Percentiles rank a stretch among this genome's conserved stretches.
phyloP scores from a whole-genome alignment of 2,797 vertebrate species.

The Gambusia yucatana region DNA sequence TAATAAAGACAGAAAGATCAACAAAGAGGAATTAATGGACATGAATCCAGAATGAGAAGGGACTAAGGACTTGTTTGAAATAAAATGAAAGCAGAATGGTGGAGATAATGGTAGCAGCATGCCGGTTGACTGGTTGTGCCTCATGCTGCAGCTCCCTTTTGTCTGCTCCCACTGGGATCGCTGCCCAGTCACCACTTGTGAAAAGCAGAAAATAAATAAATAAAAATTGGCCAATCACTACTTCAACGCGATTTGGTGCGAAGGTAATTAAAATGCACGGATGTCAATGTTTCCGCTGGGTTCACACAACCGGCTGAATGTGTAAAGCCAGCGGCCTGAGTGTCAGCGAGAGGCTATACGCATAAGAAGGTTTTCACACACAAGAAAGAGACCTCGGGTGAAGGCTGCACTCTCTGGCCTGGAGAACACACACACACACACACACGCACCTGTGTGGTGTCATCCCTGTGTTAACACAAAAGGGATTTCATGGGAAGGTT shows the following conservation, averaged over 20 bases:
- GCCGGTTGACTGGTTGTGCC: conserved; percentile 60
- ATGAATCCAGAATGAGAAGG: conserved; percentile 10
- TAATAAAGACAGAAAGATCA: conserved; percentile 31
- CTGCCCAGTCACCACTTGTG: conserved; percentile 54
- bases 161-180: conserved; percentile 53
- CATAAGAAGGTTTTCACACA: conserved; percentile 20
- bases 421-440: background rate
- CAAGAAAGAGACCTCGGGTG: conserved; percentile 29
- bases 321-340: conserved; percentile 28
- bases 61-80: conserved; percentile 18
- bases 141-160: conserved; percentile 42
- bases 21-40: conserved; percentile 22
- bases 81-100: conserved; percentile 25
- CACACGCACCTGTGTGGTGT: conserved; percentile 55
- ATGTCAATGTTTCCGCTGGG: conserved; percentile 37
- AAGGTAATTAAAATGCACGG: conserved; percentile 65
- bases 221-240: conserved; percentile 31
- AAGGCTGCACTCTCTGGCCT: conserved; percentile 19
- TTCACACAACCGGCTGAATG: conserved; percentile 27
- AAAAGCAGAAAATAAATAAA: conserved; percentile 14
- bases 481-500: conserved; percentile 58
- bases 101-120: conserved; percentile 20
- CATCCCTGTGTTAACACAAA: conserved; percentile 37
- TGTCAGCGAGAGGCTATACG: conserved; percentile 16
- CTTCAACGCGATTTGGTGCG: conserved; percentile 52